Conservation (phyloP, 2,797 vertebrate species). For the Myoxocephalus aenaeus region DNA sequence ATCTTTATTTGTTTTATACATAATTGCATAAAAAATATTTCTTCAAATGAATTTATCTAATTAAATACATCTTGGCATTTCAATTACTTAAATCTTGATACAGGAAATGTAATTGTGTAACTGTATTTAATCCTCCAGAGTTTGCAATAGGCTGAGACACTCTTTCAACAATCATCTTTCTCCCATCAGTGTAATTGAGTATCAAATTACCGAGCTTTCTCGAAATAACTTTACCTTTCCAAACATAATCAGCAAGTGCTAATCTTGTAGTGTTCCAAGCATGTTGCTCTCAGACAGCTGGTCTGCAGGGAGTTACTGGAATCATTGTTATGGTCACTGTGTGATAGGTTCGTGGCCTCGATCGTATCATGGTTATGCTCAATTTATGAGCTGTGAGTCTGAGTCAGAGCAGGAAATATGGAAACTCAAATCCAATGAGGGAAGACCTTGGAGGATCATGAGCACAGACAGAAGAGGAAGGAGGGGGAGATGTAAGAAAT, state of each 20-base stretch:
- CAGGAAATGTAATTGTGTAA: background rate
- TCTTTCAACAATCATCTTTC: slow-evolving; percentile 3
- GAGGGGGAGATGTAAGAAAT: background rate
- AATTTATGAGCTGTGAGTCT: slow-evolving; percentile 34
- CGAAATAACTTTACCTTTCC: slow-evolving; percentile 30
- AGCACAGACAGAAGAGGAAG: slow-evolving; percentile 1
- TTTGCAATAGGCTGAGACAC: slow-evolving; percentile 1
- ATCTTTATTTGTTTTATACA: background rate
- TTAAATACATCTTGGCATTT: background rate
- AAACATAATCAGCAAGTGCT: slow-evolving; percentile 44
- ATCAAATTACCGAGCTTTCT: slow-evolving; percentile 51
- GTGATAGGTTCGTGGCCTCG: slow-evolving; percentile 20
- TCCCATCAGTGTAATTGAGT: slow-evolving; percentile 12
- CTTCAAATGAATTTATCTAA: background rate
- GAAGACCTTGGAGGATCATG: slow-evolving; percentile 22
- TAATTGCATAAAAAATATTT: background rate
- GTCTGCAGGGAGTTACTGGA: slow-evolving; percentile 37
- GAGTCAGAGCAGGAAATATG: slow-evolving; percentile 29
- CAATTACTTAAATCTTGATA: background rate
- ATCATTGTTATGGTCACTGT: slow-evolving; percentile 27
- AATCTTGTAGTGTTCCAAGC: slow-evolving; percentile 43
- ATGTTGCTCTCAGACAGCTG: slow-evolving; percentile 42
- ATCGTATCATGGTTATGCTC: slow-evolving; percentile 51
- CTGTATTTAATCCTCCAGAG: background rate
- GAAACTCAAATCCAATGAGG: slow-evolving; percentile 15